A percentile compares a stretch with the other conserved stretches of the same genome.
Conservation (phyloP, 2,113 vertebrate species). For the Xenopus tropicalis region DNA sequence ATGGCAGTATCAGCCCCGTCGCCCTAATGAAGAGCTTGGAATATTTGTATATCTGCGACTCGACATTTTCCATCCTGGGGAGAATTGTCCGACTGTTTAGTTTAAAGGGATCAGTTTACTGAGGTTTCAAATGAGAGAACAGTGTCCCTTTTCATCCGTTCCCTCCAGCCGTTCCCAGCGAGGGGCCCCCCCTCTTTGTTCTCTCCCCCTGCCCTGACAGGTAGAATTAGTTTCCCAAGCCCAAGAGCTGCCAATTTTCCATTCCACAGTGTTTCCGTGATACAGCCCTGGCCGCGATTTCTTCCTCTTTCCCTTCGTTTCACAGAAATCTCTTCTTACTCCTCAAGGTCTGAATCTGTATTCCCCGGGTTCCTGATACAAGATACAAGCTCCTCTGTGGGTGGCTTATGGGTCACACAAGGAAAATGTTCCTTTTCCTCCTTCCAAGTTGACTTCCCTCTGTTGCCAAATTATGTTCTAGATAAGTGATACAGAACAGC, state of each 20-base stretch:
- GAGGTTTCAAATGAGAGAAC: conserved; percentile 8
- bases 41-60: conserved; percentile 4
- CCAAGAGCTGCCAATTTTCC: background rate
- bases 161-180: background rate
- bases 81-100: background rate
- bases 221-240: conserved; percentile 1
- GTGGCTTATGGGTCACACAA: background rate
- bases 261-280: background rate
- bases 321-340: too few relatives aligned
- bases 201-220: background rate
- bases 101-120: conserved; percentile 3
- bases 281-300: background rate
- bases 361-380: too few relatives aligned
- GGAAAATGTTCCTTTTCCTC: too few relatives aligned
- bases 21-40: conserved; percentile 3
- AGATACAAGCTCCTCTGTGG: background rate
- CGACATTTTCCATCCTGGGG: conserved; percentile 11
- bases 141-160: conserved; percentile 10
- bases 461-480: too few relatives aligned
- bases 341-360: too few relatives aligned
- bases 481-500: too few relatives aligned
- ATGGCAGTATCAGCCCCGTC: background rate
- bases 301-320: background rate
- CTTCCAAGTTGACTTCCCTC: too few relatives aligned
- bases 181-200: conserved; percentile 1